phyloP scores from a whole-genome alignment of 2,113 vertebrate species.

The Sitta europaea region DNA sequence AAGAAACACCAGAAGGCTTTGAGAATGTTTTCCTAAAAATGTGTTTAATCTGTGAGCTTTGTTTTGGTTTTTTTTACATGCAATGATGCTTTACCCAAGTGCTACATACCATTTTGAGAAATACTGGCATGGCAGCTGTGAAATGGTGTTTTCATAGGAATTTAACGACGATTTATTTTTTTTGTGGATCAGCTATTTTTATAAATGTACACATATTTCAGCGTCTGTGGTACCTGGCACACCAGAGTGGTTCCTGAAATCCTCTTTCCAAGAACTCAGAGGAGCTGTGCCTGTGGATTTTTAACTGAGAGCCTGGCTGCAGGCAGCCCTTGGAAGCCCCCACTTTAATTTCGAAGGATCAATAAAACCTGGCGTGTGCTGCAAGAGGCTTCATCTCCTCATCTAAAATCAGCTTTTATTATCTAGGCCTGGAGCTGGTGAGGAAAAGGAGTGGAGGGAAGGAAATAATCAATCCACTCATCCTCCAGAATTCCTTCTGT shows the following conservation, averaged over 20 bases:
- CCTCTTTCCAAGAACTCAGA: neutral
- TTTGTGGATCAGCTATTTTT: neutral
- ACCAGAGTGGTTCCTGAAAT: neutral
- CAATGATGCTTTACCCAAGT: neutral
- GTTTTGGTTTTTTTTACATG: too few relatives aligned
- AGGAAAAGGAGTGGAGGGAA: neutral
- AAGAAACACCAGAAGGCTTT: neutral
- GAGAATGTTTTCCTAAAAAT: neutral
- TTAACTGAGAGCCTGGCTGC: neutral
- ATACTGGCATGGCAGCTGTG: neutral
- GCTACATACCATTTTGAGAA: neutral
- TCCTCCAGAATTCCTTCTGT: neutral
- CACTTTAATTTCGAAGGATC: neutral
- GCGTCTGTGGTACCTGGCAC: neutral
- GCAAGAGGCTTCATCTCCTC: neutral
- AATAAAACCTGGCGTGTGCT: neutral
- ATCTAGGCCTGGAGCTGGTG: neutral
- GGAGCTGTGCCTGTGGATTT: neutral
- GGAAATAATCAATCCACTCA: neutral
- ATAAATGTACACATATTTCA: neutral
- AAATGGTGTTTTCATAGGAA: neutral
- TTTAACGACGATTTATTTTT: neutral
- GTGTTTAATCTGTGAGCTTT: accelerated
- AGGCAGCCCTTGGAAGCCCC: neutral
- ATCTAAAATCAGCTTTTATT: neutral